Evolutionary conservation across 1,140 invertebrate species (phyloP).

Genomic region (Scaptomyza graminum): DNA sequence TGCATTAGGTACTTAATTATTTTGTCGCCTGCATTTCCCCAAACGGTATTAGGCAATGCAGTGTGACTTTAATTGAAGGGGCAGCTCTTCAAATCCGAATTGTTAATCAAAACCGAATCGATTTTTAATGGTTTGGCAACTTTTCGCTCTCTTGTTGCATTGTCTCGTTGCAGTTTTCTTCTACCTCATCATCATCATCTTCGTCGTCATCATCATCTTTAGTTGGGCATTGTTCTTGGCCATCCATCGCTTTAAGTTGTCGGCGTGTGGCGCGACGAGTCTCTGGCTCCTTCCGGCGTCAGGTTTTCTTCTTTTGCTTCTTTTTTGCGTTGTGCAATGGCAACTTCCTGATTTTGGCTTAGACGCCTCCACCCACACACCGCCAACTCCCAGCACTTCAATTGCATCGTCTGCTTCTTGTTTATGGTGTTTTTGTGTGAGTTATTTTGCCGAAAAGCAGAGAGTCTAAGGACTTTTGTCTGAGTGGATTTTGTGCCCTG

Average conservation of each 20-base stretch:
- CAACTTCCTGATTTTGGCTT: slow-evolving; percentile 73
- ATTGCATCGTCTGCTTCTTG: slow-evolving; percentile 32
- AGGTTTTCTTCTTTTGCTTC: slow-evolving; percentile 3
- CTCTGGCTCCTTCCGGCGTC: slow-evolving; percentile 56
- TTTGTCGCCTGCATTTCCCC: slow-evolving; percentile 47
- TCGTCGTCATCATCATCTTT: slow-evolving; percentile 43
- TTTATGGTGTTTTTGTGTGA: slow-evolving; percentile 53
- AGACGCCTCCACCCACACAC: slow-evolving; percentile 2
- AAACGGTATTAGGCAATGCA: slow-evolving; percentile 6
- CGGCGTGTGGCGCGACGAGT: slow-evolving; percentile 26
- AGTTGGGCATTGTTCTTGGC: slow-evolving; percentile 67
- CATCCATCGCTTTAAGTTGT: slow-evolving; percentile 40
- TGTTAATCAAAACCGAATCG: too few relatives aligned
- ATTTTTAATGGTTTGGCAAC: too few relatives aligned
- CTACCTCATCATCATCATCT: slow-evolving; percentile 7
- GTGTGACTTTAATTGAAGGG: slow-evolving; percentile 24
- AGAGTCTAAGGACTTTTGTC: slow-evolving; percentile 83
- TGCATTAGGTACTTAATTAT: slow-evolving; percentile 53
- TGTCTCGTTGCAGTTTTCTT: slow-evolving; percentile 58
- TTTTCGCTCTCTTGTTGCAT: slow-evolving; percentile 58
- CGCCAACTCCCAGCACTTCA: background rate
- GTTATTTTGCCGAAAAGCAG: slow-evolving; percentile 79
- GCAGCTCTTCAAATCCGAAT: background rate
- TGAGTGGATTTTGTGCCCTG: slow-evolving; percentile 74
- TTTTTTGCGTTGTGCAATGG: slow-evolving; percentile 53